Conservation (phyloP, 2,888 invertebrate genomes). For the Papilio protenor region DNA sequence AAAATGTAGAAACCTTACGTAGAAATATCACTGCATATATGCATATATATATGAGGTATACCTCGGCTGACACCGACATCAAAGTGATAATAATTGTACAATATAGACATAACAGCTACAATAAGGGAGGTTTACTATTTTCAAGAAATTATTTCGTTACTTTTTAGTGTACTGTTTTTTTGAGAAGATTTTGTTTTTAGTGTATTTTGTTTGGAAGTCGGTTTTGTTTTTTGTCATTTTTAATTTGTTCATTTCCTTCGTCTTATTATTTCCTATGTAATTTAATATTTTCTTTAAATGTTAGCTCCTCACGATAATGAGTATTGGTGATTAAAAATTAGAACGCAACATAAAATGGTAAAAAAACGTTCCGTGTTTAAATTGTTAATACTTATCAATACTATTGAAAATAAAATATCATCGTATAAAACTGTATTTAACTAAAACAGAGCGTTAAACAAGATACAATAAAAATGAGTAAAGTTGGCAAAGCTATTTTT, state of each 20-base stretch:
- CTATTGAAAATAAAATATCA: background rate
- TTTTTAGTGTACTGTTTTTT: no score
- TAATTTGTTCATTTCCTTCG: background rate
- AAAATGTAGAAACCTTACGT: no score
- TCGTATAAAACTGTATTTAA: conserved; percentile 2
- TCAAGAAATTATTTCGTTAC: no score
- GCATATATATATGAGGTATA: no score
- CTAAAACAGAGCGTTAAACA: background rate
- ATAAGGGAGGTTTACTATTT: no score
- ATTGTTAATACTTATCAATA: background rate
- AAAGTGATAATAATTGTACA: no score
- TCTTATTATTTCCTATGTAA: background rate
- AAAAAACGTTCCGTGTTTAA: background rate
- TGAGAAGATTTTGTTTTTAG: no score
- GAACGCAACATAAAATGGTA: background rate
- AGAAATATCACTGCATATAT: no score
- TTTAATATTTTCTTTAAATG: background rate
- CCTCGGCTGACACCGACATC: no score
- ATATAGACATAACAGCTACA: no score
- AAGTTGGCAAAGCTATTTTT: conserved; percentile 26
- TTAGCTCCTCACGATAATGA: background rate
- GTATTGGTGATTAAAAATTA: background rate
- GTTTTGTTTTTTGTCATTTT: no score
- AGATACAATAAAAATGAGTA: conserved; percentile 16
- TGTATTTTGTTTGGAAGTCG: no score